These are phyloP conservation scores for Charina bottae DNA, from an alignment of 2,113 vertebrate species.

Conservation along the genomic window DNA sequence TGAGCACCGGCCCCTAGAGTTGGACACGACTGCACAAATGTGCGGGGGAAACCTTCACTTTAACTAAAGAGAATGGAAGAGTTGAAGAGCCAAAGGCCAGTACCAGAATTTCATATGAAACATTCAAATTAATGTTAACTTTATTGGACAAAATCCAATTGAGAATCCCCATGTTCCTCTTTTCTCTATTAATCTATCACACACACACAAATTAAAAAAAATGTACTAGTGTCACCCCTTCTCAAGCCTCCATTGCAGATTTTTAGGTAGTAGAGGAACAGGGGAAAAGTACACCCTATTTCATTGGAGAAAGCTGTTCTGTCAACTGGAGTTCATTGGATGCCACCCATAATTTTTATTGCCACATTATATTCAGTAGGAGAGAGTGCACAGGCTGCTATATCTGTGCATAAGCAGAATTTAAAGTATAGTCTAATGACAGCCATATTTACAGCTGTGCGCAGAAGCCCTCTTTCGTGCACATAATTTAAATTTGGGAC, in stretches of 20 bases:
- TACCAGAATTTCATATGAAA: neutral
- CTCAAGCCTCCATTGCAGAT: neutral
- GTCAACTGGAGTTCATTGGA: neutral
- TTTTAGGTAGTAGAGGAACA: neutral
- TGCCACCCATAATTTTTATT: neutral
- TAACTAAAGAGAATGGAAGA: neutral
- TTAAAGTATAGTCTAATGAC: neutral
- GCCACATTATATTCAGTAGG: neutral
- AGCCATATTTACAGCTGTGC: neutral
- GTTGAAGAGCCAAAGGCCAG: neutral
- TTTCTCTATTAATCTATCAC: neutral
- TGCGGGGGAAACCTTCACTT: too few species aligned
- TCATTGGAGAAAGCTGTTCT: neutral
- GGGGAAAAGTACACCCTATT: neutral
- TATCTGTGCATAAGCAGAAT: neutral
- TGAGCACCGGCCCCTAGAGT: too few species aligned
- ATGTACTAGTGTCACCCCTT: neutral
- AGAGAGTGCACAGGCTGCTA: neutral
- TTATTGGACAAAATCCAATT: neutral
- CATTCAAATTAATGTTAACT: neutral
- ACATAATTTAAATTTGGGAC: neutral
- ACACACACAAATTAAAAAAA: neutral
- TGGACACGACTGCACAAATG: too few species aligned
- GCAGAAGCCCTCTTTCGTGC: neutral
- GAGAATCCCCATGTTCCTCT: neutral